phyloP scores from a whole-genome alignment of 1,140 invertebrate species.

The Chymomyza costata region DNA sequence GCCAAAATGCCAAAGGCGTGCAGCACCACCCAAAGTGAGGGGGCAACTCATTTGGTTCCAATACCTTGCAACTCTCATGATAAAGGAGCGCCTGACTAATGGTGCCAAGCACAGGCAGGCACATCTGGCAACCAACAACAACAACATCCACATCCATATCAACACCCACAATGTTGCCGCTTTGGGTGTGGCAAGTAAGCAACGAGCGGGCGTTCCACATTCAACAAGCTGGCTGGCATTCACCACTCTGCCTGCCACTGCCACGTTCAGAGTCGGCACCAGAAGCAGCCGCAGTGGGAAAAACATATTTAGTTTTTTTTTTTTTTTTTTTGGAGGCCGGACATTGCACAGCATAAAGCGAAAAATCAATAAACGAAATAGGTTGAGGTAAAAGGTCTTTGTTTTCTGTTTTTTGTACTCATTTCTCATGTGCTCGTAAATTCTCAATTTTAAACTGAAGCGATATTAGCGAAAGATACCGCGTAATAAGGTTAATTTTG shows the following conservation, averaged over 20 bases:
- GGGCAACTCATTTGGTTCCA: no score
- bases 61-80: no score
- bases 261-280: no score
- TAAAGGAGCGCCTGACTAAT: slow-evolving; percentile 44
- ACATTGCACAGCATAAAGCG: slow-evolving; percentile 21
- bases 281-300: slow-evolving; percentile 24
- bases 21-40: no score
- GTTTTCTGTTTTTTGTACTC: slow-evolving; percentile 1
- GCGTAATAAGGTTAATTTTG: no score
- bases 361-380: slow-evolving; percentile 58
- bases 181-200: slow-evolving; percentile 6
- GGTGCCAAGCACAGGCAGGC: slow-evolving; percentile 36
- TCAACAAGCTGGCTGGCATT: slow-evolving; percentile 46
- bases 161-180: slow-evolving; percentile 18
- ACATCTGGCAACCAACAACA: no score
- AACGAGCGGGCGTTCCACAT: slow-evolving; percentile 19
- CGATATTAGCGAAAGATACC: no score
- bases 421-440: not conserved
- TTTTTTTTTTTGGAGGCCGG: slow-evolving; percentile 39
- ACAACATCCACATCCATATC: not conserved
- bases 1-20: not conserved
- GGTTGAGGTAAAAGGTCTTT: slow-evolving; percentile 48
- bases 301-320: no score
- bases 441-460: no score
- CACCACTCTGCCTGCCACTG: slow-evolving; percentile 6